Conservation (phyloP, 1,140 invertebrate genomes). For the Drosophila truncata region DNA sequence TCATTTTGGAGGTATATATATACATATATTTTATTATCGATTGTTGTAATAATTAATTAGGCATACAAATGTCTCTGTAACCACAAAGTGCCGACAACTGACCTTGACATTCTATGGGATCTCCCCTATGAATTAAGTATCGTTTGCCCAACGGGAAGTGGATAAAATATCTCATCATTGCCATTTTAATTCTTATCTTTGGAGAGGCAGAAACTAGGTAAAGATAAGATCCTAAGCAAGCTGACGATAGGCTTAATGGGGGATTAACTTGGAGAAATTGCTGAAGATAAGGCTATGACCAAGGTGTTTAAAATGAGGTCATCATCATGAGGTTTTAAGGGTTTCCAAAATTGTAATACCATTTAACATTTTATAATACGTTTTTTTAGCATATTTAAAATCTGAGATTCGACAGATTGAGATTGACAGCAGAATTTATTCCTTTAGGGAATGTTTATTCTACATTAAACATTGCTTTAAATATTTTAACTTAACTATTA, state of each 20-base stretch:
- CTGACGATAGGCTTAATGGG: neutral
- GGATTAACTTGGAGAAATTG: neutral
- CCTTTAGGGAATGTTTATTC: too few relatives aligned
- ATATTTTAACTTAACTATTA: too few relatives aligned
- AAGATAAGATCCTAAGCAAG: conserved; percentile 21
- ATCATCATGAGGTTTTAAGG: conserved; percentile 1
- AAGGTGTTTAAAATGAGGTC: conserved; percentile 3
- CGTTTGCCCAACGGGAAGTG: neutral
- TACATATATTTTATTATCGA: conserved; percentile 59
- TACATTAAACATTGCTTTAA: too few relatives aligned
- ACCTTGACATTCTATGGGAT: conserved; percentile 54
- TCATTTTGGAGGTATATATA: conserved; percentile 54
- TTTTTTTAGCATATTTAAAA: neutral
- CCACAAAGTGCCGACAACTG: conserved; percentile 45
- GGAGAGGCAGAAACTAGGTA: neutral
- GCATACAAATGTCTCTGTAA: conserved; percentile 53
- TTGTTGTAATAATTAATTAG: conserved; percentile 77
- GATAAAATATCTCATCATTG: neutral
- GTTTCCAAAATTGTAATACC: neutral
- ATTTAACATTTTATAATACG: neutral
- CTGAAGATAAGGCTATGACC: neutral
- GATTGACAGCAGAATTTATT: too few relatives aligned
- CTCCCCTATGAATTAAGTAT: neutral
- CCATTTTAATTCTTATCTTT: conserved; percentile 12
- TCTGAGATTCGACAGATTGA: too few relatives aligned